phyloP scores from a whole-genome alignment of 2,888 invertebrate genomes.

The Lasioglossum marginatum region DNA sequence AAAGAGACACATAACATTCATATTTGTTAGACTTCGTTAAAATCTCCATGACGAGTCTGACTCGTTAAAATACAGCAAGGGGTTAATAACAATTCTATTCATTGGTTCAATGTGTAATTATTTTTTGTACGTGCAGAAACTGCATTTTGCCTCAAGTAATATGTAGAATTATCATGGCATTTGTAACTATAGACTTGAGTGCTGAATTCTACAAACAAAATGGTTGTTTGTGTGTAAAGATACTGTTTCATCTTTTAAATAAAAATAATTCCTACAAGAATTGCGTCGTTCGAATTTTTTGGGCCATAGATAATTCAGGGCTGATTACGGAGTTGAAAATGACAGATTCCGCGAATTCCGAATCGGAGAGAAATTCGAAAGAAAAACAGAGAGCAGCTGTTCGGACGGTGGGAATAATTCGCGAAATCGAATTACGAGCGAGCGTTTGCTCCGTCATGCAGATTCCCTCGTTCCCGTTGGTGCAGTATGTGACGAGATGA shows the following conservation, averaged over 20 bases:
- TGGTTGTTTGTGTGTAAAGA: not conserved
- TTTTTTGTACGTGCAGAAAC: not conserved
- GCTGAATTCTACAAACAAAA: not conserved
- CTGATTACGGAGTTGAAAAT: not conserved
- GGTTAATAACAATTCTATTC: not conserved
- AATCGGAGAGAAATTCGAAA: not conserved
- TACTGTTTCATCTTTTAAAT: not conserved
- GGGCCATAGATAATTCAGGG: not conserved
- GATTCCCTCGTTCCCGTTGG: constrained; percentile 65
- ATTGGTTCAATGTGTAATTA: not conserved
- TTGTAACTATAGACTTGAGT: not conserved
- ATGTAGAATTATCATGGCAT: not conserved
- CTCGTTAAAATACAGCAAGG: too few species aligned
- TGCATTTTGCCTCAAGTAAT: not conserved
- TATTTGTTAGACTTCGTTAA: too few species aligned
- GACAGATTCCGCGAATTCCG: not conserved
- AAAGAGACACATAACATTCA: too few species aligned
- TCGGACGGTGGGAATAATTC: constrained; percentile 32
- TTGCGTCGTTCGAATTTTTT: not conserved
- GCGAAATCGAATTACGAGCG: constrained; percentile 60
- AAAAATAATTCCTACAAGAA: not conserved
- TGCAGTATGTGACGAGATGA: constrained; percentile 66
- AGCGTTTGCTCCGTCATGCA: constrained; percentile 60
- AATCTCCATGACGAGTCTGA: too few species aligned
- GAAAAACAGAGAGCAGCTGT: not conserved